Conservation (phyloP, 2,888 invertebrate species). For the Andrena bucephala region DNA sequence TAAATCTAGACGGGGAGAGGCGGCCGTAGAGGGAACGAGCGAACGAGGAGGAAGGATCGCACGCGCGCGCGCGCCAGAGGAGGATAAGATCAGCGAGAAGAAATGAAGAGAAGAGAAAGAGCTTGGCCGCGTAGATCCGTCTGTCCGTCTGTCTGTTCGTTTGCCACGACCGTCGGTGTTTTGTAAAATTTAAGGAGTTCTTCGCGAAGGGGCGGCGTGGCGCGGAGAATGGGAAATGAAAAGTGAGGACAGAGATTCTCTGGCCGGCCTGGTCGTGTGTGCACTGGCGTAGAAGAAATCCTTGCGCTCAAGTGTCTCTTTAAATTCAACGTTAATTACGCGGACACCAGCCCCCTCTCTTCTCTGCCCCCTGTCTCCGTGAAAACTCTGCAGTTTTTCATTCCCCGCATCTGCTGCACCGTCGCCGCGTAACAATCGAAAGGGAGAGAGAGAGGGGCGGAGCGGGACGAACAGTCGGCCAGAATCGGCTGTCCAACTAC, state of each 20-base stretch:
- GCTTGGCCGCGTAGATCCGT: slow-evolving; percentile 52
- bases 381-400: slow-evolving; percentile 21
- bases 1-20: slow-evolving; percentile 51
- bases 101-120: slow-evolving; percentile 33
- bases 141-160: slow-evolving; percentile 41
- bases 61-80: neutral
- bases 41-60: slow-evolving; percentile 5
- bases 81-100: slow-evolving; percentile 22
- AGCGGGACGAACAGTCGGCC: neutral
- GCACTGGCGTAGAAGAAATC: slow-evolving; percentile 36
- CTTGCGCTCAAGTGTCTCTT: slow-evolving; percentile 35
- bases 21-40: slow-evolving; percentile 9
- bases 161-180: slow-evolving; percentile 46
- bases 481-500: neutral
- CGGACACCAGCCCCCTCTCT: slow-evolving; percentile 15
- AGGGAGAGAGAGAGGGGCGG: neutral
- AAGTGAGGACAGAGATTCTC: slow-evolving; percentile 56
- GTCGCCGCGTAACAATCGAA: slow-evolving; percentile 16
- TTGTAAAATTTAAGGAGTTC: slow-evolving; percentile 74
- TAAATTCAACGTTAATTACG: slow-evolving; percentile 55
- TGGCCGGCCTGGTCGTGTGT: slow-evolving; percentile 14
- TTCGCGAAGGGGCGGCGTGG: slow-evolving; percentile 34
- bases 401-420: neutral
- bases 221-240: slow-evolving; percentile 57
- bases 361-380: neutral